Conservation (phyloP, 2,797 vertebrate genomes). For the Psittacula echo region DNA sequence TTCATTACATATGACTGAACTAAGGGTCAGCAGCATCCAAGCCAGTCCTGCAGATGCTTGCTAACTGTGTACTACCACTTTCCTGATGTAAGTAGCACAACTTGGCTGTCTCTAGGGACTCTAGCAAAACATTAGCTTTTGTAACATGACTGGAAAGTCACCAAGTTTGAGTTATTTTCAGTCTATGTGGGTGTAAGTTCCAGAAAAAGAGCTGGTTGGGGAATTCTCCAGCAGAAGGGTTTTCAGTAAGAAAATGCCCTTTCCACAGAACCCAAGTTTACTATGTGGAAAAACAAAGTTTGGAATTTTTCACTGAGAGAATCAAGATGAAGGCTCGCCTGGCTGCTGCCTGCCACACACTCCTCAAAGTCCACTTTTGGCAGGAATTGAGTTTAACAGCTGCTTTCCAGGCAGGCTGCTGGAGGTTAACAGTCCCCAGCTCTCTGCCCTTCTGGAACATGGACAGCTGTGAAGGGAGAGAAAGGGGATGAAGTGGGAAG, state of each 20-base stretch:
- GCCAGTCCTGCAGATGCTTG: neutral
- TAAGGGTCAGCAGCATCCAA: slow-evolving; percentile 6
- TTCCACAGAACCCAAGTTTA: neutral
- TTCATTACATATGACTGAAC: slow-evolving; percentile 22
- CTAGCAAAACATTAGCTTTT: slow-evolving; percentile 27
- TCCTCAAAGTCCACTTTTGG: neutral
- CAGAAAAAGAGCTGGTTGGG: slow-evolving; percentile 40
- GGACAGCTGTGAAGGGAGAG: neutral
- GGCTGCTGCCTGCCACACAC: neutral
- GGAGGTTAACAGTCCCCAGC: neutral
- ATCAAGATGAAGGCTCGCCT: neutral
- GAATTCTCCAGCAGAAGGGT: slow-evolving; percentile 52
- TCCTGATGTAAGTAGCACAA: neutral
- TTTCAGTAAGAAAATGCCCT: slow-evolving; percentile 47
- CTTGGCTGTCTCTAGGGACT: neutral
- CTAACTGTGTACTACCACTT: neutral
- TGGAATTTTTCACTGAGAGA: slow-evolving; percentile 9
- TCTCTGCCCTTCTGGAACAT: neutral
- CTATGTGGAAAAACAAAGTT: neutral
- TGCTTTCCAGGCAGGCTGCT: neutral
- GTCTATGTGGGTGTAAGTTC: slow-evolving; percentile 40
- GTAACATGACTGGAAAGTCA: slow-evolving; percentile 47
- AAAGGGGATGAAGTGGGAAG: neutral
- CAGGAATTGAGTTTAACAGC: neutral
- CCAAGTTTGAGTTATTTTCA: slow-evolving; percentile 58